Evolutionary conservation across 2,113 vertebrate genomes (phyloP).

Genomic region (Ivindomyrus marchei): DNA sequence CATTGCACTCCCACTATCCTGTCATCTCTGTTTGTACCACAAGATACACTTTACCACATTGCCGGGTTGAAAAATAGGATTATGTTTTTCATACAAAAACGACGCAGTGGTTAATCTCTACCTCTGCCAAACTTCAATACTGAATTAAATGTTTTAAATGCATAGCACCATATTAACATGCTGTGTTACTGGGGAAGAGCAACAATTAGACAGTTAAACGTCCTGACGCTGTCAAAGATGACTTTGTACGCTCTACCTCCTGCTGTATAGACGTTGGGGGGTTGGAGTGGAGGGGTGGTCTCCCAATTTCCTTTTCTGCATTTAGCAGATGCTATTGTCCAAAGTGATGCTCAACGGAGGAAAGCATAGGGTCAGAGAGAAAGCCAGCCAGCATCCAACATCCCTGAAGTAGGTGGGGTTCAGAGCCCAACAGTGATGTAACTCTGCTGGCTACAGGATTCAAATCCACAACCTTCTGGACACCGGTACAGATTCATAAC

Average conservation of each 20-base stretch:
- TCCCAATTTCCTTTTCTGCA: background rate
- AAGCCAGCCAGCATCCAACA: background rate
- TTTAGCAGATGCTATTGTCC: background rate
- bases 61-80: background rate
- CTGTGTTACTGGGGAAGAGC: constrained; percentile 2
- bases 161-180: constrained; percentile 21
- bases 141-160: constrained; percentile 11
- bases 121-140: background rate
- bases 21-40: background rate
- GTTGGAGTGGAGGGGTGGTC: background rate
- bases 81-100: constrained; percentile 9
- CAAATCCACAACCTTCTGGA: background rate
- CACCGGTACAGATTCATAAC: background rate
- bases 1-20: constrained; percentile 10
- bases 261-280: background rate
- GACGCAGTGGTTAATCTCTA: background rate
- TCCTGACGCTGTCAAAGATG: background rate
- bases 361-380: background rate
- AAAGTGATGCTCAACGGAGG: background rate
- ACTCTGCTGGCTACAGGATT: background rate
- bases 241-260: background rate
- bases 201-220: background rate
- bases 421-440: background rate
- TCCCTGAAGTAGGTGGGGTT: background rate
- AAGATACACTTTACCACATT: background rate